Evolutionary conservation across 2,888 invertebrate species (phyloP).

Genomic region (Lysandra bellargus): DNA sequence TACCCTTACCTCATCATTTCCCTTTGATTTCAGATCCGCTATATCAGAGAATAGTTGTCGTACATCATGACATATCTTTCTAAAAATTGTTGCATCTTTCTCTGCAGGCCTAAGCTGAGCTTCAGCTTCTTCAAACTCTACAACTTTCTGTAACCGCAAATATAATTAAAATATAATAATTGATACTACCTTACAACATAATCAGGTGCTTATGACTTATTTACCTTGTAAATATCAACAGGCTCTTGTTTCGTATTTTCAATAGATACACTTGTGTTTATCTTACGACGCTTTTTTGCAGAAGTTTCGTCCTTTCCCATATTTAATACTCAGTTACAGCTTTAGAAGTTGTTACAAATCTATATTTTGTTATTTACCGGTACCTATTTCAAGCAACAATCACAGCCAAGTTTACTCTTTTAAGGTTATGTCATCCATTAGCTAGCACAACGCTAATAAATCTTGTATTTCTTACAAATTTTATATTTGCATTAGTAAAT

Average conservation of each 20-base stretch:
- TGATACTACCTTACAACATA: background rate
- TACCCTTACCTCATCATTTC: slow-evolving; percentile 73
- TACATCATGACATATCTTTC: slow-evolving; percentile 85
- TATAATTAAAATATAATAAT: background rate
- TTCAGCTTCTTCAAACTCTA: slow-evolving; percentile 87
- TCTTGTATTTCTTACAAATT: background rate
- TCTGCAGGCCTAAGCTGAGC: slow-evolving; percentile 83
- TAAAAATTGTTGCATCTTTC: slow-evolving; percentile 84
- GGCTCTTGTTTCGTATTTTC: slow-evolving; percentile 69
- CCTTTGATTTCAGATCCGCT: slow-evolving; percentile 82
- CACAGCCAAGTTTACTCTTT: background rate
- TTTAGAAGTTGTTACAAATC: background rate
- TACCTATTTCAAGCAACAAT: background rate
- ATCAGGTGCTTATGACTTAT: background rate
- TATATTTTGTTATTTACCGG: background rate
- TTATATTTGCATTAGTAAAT: background rate
- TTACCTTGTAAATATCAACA: slow-evolving; percentile 82
- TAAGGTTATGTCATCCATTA: slow-evolving; percentile 7
- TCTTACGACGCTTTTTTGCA: slow-evolving; percentile 80
- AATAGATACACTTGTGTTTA: slow-evolving; percentile 61
- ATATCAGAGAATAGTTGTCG: slow-evolving; percentile 85
- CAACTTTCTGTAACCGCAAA: slow-evolving; percentile 79
- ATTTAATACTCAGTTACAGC: background rate
- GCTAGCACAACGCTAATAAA: background rate
- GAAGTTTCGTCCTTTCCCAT: slow-evolving; percentile 72